phyloP scores from a whole-genome alignment of 1,140 invertebrate species.

The Lepidurus apus region DNA sequence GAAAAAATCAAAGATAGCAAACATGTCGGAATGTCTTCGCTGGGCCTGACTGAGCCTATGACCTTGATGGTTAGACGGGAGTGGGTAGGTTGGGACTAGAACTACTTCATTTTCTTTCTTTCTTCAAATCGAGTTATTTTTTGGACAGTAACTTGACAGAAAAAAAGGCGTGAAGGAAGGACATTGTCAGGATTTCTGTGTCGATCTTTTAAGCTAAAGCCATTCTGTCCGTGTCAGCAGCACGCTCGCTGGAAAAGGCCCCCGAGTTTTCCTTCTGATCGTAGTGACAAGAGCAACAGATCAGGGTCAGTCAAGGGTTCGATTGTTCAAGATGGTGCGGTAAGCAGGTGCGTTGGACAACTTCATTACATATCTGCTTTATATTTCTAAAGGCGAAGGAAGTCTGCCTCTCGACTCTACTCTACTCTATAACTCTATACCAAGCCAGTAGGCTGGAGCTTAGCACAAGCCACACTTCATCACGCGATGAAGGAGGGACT shows the following conservation, averaged over 20 bases:
- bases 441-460: not conserved
- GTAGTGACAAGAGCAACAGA: not conserved
- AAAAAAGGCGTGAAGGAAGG: not conserved
- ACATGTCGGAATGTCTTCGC: too few species aligned
- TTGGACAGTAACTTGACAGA: not conserved
- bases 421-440: not conserved
- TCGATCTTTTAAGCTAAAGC: not conserved
- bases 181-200: not conserved
- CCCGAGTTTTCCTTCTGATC: not conserved
- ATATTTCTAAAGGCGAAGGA: not conserved
- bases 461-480: constrained; percentile 3
- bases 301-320: not conserved
- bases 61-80: too few species aligned
- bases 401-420: not conserved
- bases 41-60: too few species aligned
- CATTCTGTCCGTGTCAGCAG: not conserved
- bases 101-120: too few species aligned
- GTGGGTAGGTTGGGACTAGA: too few species aligned
- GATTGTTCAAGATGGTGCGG: not conserved
- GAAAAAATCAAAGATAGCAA: too few species aligned
- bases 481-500: not conserved
- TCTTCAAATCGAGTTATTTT: not conserved
- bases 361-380: constrained; percentile 16
- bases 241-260: not conserved
- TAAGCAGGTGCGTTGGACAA: not conserved